phyloP scores from a whole-genome alignment of 92 coral and sea anemone species.

The Epizoanthus ramosus region DNA sequence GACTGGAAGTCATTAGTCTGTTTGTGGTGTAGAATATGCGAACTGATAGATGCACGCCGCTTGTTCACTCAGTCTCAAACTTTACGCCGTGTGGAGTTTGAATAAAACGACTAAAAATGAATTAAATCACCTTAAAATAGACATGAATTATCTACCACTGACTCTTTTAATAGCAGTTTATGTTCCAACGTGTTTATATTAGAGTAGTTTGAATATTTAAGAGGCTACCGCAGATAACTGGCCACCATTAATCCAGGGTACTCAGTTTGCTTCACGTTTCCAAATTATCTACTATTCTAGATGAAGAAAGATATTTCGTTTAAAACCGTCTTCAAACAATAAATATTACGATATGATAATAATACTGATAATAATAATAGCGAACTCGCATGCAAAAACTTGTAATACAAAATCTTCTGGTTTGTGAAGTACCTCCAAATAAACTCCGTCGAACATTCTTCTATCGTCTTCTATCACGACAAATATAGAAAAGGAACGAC shows the following conservation, averaged over 20 bases:
- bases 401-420: not conserved
- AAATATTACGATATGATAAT: not conserved
- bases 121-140: slow-evolving; percentile 1
- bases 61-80: not conserved
- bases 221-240: not conserved
- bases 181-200: no score
- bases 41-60: not conserved
- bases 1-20: not conserved
- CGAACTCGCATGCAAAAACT: not conserved
- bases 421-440: not conserved
- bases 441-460: not conserved
- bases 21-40: not conserved
- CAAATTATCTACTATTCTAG: not conserved
- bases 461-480: not conserved
- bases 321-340: not conserved
- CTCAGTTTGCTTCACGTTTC: no score
- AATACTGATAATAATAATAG: not conserved
- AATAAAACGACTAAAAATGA: not conserved
- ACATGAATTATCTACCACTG: not conserved
- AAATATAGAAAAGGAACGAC: not conserved
- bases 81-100: not conserved
- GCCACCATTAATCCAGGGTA: no score
- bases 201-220: not conserved
- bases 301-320: not conserved
- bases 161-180: not conserved